phyloP scores from a whole-genome alignment of 1,140 invertebrate species.

The Sarcophaga bullata region DNA sequence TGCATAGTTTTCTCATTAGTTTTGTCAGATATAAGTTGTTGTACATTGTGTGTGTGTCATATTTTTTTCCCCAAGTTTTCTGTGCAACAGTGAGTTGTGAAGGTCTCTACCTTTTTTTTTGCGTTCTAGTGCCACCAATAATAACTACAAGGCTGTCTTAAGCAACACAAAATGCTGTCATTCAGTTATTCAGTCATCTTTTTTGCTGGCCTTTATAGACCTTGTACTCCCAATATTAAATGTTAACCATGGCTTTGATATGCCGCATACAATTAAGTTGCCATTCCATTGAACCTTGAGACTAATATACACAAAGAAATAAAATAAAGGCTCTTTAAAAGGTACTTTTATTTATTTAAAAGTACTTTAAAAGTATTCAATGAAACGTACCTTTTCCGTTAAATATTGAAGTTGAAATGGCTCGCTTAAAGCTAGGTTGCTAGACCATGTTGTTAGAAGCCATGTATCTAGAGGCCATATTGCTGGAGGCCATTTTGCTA shows the following conservation, averaged over 20 bases:
- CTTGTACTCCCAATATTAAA: conserved; percentile 7
- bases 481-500: too few species aligned
- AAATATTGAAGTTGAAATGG: too few species aligned
- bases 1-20: not conserved
- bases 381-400: too few species aligned
- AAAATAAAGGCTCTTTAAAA: too few species aligned
- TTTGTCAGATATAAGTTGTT: not conserved
- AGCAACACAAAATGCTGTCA: not conserved
- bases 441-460: too few species aligned
- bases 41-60: not conserved
- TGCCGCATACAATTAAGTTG: conserved; percentile 23
- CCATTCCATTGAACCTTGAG: not conserved
- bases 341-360: too few species aligned
- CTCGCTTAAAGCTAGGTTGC: too few species aligned
- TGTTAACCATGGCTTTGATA: conserved; percentile 35
- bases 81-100: not conserved
- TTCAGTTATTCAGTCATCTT: not conserved
- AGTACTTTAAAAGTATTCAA: too few species aligned
- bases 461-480: too few species aligned
- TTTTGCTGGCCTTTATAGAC: conserved; percentile 21
- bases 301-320: too few species aligned
- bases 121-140: not conserved
- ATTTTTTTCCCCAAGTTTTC: not conserved
- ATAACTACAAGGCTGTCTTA: not conserved
- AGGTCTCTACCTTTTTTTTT: not conserved